Conservation (phyloP, 1,140 invertebrate species). For the Paraescarpia echinospica region DNA sequence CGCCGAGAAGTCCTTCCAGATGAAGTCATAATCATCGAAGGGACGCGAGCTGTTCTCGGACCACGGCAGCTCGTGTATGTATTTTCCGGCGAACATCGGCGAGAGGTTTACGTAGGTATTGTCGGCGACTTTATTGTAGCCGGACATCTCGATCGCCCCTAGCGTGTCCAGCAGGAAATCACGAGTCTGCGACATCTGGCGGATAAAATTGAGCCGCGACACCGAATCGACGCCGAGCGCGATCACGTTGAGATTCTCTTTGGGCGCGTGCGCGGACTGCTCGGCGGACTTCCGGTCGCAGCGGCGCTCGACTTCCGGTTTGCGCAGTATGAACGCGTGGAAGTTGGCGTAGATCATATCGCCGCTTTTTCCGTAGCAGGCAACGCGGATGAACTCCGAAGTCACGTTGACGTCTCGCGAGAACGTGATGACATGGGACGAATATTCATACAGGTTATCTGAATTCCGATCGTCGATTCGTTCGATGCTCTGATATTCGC, state of each 20-base stretch:
- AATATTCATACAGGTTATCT: constrained; percentile 31
- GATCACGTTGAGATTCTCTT: constrained; percentile 63
- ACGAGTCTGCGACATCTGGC: constrained; percentile 76
- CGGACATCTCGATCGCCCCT: constrained; percentile 47
- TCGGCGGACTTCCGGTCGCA: constrained; percentile 25
- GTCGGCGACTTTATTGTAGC: constrained; percentile 56
- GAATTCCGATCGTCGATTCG: constrained; percentile 38
- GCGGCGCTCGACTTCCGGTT: constrained; percentile 47
- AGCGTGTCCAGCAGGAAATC: constrained; percentile 60
- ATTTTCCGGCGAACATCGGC: constrained; percentile 52
- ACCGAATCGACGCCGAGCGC: constrained; percentile 85
- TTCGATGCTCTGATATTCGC: constrained; percentile 47
- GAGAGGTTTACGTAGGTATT: constrained; percentile 58
- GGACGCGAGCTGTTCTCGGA: constrained; percentile 41
- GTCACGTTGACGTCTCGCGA: constrained; percentile 24
- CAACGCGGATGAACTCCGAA: constrained; percentile 48
- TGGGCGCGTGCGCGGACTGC: constrained; percentile 24
- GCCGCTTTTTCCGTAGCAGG: constrained; percentile 41
- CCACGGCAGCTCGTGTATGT: constrained; percentile 53
- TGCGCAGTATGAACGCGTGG: constrained; percentile 56
- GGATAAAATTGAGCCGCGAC: constrained; percentile 80
- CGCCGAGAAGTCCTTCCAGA: constrained; percentile 61
- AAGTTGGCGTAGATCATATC: constrained; percentile 56
- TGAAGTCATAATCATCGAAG: constrained; percentile 58
- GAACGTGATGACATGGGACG: constrained; percentile 10